phyloP scores from a whole-genome alignment of 2,797 vertebrate species.

The Enteromius fasciolatus region DNA sequence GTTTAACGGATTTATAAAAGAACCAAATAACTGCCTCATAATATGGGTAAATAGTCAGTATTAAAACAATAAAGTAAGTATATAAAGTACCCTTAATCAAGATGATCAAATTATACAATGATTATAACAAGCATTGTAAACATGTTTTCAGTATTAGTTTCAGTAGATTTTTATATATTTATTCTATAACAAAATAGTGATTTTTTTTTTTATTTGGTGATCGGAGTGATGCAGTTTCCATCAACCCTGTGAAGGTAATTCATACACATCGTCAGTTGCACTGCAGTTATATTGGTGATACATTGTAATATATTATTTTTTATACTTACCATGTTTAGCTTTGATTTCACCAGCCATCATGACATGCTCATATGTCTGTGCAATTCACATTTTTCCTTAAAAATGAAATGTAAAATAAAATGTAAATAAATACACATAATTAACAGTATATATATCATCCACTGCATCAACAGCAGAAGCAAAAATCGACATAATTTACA shows the following conservation, averaged over 20 bases:
- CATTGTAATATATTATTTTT: neutral
- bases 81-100: neutral
- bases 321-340: slow-evolving; percentile 23
- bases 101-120: neutral
- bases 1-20: neutral
- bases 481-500: neutral
- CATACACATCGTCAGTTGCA: neutral
- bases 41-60: neutral
- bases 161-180: neutral
- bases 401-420: neutral
- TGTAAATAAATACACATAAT: neutral
- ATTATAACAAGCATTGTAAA: neutral
- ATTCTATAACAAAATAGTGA: neutral
- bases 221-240: neutral
- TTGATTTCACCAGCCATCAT: neutral
- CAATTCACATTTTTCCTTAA: slow-evolving; percentile 30
- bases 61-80: neutral
- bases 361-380: neutral
- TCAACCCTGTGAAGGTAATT: slow-evolving; percentile 20
- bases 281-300: neutral
- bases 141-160: neutral
- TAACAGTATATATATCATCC: neutral
- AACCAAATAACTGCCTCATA: neutral
- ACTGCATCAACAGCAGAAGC: neutral
- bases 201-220: neutral